Percentiles rank a stretch among this genome's conserved stretches.
These are phyloP conservation scores for Protobothrops flavoviridis DNA, from an alignment of 2,113 vertebrate species.

Conservation along the genomic window DNA sequence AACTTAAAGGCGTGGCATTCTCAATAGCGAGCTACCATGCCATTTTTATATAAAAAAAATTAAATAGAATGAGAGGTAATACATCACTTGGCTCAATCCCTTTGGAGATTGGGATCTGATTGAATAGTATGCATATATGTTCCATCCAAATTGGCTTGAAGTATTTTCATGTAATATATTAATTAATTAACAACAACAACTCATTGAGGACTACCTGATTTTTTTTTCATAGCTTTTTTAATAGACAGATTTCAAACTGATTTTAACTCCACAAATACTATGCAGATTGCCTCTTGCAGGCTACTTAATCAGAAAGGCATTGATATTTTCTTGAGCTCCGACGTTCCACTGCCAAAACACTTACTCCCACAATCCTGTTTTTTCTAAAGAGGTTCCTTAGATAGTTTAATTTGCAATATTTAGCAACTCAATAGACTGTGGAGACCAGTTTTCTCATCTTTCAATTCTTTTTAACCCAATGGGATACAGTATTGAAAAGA, in stretches of 20 bases:
- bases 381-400: background rate
- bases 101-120: background rate
- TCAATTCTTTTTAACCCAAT: background rate
- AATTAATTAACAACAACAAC: background rate
- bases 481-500: background rate
- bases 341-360: background rate
- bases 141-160: background rate
- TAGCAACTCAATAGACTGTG: background rate
- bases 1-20: background rate
- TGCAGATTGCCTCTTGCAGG: background rate
- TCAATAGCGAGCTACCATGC: background rate
- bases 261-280: background rate
- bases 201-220: background rate
- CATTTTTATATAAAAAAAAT: background rate
- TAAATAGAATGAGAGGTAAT: background rate
- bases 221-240: background rate
- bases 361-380: background rate
- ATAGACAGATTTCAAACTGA: background rate
- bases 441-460: background rate
- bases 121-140: background rate
- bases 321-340: background rate
- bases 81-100: background rate
- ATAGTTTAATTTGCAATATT: background rate
- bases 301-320: background rate
- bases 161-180: background rate